Evolutionary conservation across 2,797 vertebrate species (phyloP), one percentile per base, ranked within the genome.

Genomic region (Sebastes diploproa): DNA sequence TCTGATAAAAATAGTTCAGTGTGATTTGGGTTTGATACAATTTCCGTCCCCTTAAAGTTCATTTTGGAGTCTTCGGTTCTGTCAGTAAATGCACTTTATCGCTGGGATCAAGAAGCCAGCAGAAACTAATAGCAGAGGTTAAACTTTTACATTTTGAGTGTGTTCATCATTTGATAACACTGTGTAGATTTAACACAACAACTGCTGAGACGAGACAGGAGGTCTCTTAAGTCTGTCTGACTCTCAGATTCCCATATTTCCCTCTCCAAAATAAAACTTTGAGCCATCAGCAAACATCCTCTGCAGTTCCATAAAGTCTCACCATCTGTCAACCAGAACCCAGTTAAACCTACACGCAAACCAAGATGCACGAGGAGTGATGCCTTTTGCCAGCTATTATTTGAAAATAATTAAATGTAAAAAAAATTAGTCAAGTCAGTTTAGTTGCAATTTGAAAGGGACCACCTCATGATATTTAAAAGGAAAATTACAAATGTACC

Each of bases 301-400:
- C 69, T 78, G 72, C 66, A 81, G 75, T 64, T 88, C 27, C 29
- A 67, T 68, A 50, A 89, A 81, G 66, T 75, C 74, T 64, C 38
- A 56, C 77, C 82, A 85, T 91, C 85, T 86, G 83, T 80, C 79
- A 82, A 8, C 69, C 22, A 63, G 23, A 89, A 85, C 25, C 54
- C n/a, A 30, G 71, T 72, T 75, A 65, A 74, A 78, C 66, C 63
- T 30, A 70, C 56, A 72, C 66, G 73, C 56, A 83, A 82, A 73
- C 55, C 42, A 18, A 70, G 27, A 83, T 42, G 59, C 59, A 58
- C 12, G 61, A 79, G 20, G 16, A 81, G 63, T 18, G 22, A 71
- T 29, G 36, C 59, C 7, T 46, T 80, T 65, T 64, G 25, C 13
- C 60, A 62, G 55, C 23, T 54, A 64, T 66, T 77, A 61, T 80